Base-by-base conservation (phyloP, 2,113 vertebrate genomes). In the Neofelis nebulosa region DNA sequence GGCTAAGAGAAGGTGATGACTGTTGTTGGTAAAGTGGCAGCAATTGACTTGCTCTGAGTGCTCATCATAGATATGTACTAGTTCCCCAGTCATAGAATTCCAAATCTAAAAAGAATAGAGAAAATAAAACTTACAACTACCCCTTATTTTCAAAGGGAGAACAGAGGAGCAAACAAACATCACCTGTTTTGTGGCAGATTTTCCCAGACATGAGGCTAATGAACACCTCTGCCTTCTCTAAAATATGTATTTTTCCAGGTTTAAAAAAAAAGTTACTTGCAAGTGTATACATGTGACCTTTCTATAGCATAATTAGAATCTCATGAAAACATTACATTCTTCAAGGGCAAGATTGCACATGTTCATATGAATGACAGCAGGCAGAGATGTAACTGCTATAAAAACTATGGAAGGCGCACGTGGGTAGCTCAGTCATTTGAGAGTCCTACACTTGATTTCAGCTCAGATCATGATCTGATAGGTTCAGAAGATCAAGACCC, bases 31-130 rank as follows among this genome's bases (percentile, higher is more conserved):
- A 92, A 99, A 99, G 98, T 99, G 98, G 97, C 99, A 99, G 98
- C 99, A 99, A 66, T 99, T 99, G 97, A 99, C 99, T 97, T 99
- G 99, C 97, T 99, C 99, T 0, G 98, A 96, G 13, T 99, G 99
- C 57, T 99, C 99, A 29, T 98, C 98, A 11, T 99, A 99, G 1
- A 98, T 96, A 57, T 98, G 97, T 14, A 98, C 94, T 89, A 99
- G 98, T 19, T 97, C 96, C 19, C 99, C 99, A 50, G 98, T 99
- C 97, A 99, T 91, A 57, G 99, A 99, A 87, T 99, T 99, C 99
- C 99, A 99, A 89, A 99, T 97, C 99, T 99, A 88, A 71, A 97
- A 5, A 98, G 61, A 98, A 96, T 11, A 78, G 45, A 96, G 52
- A 97, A n/a, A 89, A 97, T 41, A 78, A 92, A 23, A n/a, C n/a